phyloP scores from a whole-genome alignment of 1,140 invertebrate species.

The Leptinotarsa defecta region DNA sequence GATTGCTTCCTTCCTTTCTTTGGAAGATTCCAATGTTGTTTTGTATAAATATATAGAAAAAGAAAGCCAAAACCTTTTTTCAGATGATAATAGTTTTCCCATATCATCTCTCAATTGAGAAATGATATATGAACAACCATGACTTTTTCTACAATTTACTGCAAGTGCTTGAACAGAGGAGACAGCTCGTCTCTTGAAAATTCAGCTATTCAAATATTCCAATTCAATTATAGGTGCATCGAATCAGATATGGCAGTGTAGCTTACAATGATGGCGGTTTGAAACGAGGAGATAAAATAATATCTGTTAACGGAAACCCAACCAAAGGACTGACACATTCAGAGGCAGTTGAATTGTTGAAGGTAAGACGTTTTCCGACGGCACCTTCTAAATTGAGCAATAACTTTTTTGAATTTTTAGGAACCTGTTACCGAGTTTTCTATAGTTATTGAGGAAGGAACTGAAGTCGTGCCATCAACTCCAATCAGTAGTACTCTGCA shows the following conservation, averaged over 20 bases:
- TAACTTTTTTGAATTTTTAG: constrained; percentile 20
- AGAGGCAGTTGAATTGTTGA: constrained; percentile 82
- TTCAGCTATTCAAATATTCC: too few relatives aligned
- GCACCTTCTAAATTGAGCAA: background rate
- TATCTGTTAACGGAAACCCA: constrained; percentile 86
- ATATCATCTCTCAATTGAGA: too few relatives aligned
- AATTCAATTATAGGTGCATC: constrained; percentile 70
- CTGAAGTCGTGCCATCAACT: constrained; percentile 19
- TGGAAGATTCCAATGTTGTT: too few relatives aligned
- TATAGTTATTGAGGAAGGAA: constrained; percentile 37
- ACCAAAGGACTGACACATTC: constrained; percentile 81
- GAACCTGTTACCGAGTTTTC: constrained; percentile 27
- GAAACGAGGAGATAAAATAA: constrained; percentile 84
- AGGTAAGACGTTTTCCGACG: constrained; percentile 60
- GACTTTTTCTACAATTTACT: too few relatives aligned
- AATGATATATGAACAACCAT: too few relatives aligned
- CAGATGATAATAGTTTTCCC: too few relatives aligned
- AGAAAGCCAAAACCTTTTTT: too few relatives aligned
- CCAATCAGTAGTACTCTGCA: constrained; percentile 26
- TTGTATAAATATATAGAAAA: too few relatives aligned
- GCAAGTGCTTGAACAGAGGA: too few relatives aligned
- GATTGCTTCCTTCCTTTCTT: too few relatives aligned
- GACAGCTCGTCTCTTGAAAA: too few relatives aligned
- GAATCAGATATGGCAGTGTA: constrained; percentile 81
- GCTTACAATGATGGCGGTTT: constrained; percentile 84